Percentiles rank a stretch among this genome's conserved stretches.
These are phyloP conservation scores for Okamejei kenojei DNA, from an alignment of 2,797 vertebrate species.

Conservation along the genomic window DNA sequence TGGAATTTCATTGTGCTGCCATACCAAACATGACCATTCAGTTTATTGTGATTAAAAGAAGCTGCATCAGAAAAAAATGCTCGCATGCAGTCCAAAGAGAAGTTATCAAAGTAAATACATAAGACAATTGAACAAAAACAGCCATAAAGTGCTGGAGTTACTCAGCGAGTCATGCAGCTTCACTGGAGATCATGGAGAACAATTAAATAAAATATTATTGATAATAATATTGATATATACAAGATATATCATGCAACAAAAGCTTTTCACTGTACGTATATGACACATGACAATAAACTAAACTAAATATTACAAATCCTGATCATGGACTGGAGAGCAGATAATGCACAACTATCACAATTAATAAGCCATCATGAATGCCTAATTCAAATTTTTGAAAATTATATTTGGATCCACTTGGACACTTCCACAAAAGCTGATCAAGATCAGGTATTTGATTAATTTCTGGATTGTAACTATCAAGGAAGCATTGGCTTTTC, in stretches of 20 bases:
- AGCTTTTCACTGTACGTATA: too few species aligned
- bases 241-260: not conserved
- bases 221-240: not conserved
- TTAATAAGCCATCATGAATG: not conserved
- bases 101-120: not conserved
- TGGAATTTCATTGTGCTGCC: not conserved
- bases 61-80: not conserved
- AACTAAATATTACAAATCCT: not conserved
- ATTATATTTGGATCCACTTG: not conserved
- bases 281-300: too few species aligned
- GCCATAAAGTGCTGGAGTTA: too few species aligned
- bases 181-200: not conserved
- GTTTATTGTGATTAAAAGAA: not conserved
- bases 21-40: not conserved
- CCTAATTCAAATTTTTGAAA: not conserved
- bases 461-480: not conserved
- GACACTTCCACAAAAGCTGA: not conserved
- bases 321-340: not conserved
- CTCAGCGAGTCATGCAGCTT: too few species aligned
- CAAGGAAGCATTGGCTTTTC: not conserved
- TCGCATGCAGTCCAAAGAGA: not conserved
- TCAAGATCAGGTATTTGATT: not conserved
- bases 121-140: not conserved
- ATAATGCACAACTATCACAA: not conserved
- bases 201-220: conserved; percentile 4